Base-by-base conservation (phyloP, 1,140 invertebrate genomes). In the Orius insidiosus region DNA sequence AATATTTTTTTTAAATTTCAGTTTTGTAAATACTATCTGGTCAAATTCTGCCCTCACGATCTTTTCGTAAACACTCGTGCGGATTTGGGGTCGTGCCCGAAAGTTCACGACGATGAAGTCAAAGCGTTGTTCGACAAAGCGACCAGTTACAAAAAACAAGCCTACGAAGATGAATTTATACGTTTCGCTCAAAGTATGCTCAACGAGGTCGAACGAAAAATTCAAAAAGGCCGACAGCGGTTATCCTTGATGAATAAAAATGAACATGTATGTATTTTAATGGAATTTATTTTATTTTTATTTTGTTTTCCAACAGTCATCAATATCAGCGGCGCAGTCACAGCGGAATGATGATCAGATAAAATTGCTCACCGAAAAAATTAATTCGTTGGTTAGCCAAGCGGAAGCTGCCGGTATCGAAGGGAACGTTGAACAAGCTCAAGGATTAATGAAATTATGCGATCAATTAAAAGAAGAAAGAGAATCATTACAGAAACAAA, bases 41-140 rank as follows among this genome's bases (percentile, higher is more conserved):
- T 92, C 14, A 89, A 89, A 59, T 97, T 97, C 61, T 98, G 94
- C 63, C 93, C 93, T 8, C 87, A 96, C 66, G 92, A 97, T 60
- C 68, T 98, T 32, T 98, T 98, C 67, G 87, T 93, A 2, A 98
- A 97, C 60, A 97, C 93, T 5, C 76, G 90, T 64, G 90, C 90
- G 34, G 94, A 98, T 60, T 66, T 92, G 7, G 85, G 92, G 10
- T 75, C 74, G 0, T 97, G 93, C 64, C 68, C 78, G 2, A 85
- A 88, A 65, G 78, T 96, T n/a, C 93, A 97, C 60, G 92, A 97
- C 67, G 92, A 97, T 58, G 81, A 85, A 64, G 80, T 80, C 2
- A 76, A 78, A 49, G 71, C 75, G 33, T 58, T 83, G 7, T 86
- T 80, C 61, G 75, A 80, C 54, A 78, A 81, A 58, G 75, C 80